These are phyloP conservation scores for Tragelaphus scriptus DNA, from an alignment of 2,113 vertebrate genomes.

Conservation along the genomic window DNA sequence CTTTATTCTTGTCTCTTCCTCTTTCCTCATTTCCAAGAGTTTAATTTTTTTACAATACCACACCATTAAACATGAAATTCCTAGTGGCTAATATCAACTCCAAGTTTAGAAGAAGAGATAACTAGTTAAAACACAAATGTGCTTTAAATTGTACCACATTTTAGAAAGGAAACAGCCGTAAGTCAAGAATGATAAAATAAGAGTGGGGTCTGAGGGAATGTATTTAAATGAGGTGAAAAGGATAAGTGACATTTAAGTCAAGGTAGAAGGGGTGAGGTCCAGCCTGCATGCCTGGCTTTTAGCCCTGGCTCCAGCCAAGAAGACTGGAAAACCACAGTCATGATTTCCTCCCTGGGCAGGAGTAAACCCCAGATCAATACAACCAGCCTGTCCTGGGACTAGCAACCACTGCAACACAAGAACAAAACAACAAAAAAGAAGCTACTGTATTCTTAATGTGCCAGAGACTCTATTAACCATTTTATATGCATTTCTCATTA, in stretches of 20 bases:
- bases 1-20: neutral
- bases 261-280: neutral
- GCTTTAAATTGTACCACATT: neutral
- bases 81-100: neutral
- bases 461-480: neutral
- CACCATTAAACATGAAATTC: neutral
- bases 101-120: neutral
- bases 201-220: no score
- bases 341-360: neutral
- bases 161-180: neutral
- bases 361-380: neutral
- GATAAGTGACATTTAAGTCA: neutral
- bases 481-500: neutral
- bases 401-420: neutral
- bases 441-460: neutral
- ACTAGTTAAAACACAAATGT: neutral
- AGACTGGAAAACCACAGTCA: neutral
- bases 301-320: neutral
- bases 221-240: neutral
- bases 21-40: neutral
- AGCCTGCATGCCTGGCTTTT: neutral
- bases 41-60: neutral
- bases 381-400: neutral
- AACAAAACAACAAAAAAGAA: neutral
- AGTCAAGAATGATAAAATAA: neutral